Conservation (phyloP, 2,113 vertebrate species). For the Aphyosemion australe region DNA sequence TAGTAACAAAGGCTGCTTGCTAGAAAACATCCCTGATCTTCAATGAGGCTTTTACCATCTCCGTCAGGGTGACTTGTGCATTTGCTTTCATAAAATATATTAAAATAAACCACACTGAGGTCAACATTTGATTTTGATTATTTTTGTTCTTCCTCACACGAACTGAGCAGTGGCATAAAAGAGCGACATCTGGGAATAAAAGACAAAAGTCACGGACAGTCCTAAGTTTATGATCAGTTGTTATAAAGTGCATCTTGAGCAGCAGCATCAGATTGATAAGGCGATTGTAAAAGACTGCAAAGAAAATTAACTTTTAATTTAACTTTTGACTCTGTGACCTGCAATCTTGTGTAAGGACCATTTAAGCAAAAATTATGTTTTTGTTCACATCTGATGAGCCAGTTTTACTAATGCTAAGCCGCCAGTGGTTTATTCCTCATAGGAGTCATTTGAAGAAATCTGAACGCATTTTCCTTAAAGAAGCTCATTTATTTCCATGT, state of each 20-base stretch:
- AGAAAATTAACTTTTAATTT: no score
- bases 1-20: constrained; percentile 24
- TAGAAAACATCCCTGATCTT: constrained; percentile 5
- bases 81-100: constrained; percentile 1
- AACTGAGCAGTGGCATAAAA: neutral
- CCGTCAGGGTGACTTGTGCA: neutral
- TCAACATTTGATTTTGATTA: neutral
- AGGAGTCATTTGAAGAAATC: no score
- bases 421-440: no score
- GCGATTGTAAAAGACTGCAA: no score
- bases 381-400: no score
- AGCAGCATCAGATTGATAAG: no score
- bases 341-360: no score
- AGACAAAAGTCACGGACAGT: neutral
- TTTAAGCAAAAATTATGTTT: no score
- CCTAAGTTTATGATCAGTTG: neutral
- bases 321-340: no score
- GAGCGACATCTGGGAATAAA: neutral
- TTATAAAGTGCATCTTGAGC: neutral
- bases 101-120: neutral
- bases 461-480: no score
- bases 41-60: constrained; percentile 5
- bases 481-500: no score
- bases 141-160: neutral
- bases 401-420: no score